Conservation (phyloP, 2,797 vertebrate species). For the Enoplosus armatus region DNA sequence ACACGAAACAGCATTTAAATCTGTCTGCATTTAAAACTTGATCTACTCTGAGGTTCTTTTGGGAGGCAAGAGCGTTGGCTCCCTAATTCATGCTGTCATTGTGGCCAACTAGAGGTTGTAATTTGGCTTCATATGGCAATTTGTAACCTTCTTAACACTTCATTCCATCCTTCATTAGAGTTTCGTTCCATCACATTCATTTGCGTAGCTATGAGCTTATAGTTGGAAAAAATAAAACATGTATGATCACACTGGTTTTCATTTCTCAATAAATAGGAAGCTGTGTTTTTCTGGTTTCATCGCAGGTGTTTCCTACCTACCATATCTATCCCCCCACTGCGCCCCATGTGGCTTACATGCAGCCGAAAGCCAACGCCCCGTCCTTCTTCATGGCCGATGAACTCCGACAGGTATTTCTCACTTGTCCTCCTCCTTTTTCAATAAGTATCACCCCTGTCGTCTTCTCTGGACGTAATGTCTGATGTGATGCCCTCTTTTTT, state of each 20-base stretch:
- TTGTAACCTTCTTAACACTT: not conserved
- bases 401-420: slow-evolving; percentile 92
- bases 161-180: not conserved
- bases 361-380: slow-evolving; percentile 99
- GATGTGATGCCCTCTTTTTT: slow-evolving; percentile 30
- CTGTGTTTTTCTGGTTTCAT: slow-evolving; percentile 66
- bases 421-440: not conserved
- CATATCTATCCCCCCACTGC: slow-evolving; percentile 98
- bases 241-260: slow-evolving; percentile 46
- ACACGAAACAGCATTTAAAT: not conserved
- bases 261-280: slow-evolving; percentile 77
- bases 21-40: not conserved
- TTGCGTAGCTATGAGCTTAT: not conserved
- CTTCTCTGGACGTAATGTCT: slow-evolving; percentile 11
- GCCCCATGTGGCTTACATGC: slow-evolving; percentile 99
- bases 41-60: not conserved
- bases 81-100: not conserved
- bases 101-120: not conserved
- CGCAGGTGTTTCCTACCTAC: slow-evolving; percentile 98
- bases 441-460: not conserved
- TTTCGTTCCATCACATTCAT: slow-evolving; percentile 15
- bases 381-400: slow-evolving; percentile 99
- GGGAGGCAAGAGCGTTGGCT: not conserved
- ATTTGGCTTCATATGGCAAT: not conserved
- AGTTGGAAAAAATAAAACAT: not conserved